Base-by-base conservation (phyloP, 1,140 invertebrate species). In the Tetragonula clypearis region DNA sequence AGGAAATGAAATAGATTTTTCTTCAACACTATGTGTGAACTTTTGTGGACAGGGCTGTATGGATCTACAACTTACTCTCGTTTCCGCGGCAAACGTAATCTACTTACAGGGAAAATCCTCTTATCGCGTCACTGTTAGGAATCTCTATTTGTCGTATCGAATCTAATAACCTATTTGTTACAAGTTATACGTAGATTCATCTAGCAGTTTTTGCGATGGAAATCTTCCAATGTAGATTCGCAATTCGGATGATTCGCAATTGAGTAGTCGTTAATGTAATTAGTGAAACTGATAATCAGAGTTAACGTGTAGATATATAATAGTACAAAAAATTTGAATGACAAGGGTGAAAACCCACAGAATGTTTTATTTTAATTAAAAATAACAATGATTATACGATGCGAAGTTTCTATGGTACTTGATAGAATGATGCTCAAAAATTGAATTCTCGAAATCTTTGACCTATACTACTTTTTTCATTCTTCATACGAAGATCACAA, bases 81-180 rank as follows among this genome's bases (percentile, higher is more conserved):
- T 66, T 81, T 81, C 60, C 58, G 14, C 60, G 79, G 35, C 17
- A 85, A 87, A 66, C 83, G 30, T 87, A 87, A 87, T 87, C 74
- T 72, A 81, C 86, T 87, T 86, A 74, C 58, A 58, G 21, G n/a
- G 30, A 8, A 72, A 87, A 87, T 87, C 83, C 79, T 87, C 79
- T 87, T 86, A 82, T 55, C 74, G 2, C 58, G 65, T 73, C 73
- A 76, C 26, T 30, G 71, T 85, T 85, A 68, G 66, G 58, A 68
- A 81, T 75, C 60, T 66, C 62, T 69, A 60, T 74, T 78, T 56
- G 11, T 26, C n/a, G 62, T 79, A 79, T 87, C 56, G 41, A 26
- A 15, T 73, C 55, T 53, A 65, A 53, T 85, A 65, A 81, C 58
- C 60, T 79, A 79, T 49, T 79, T 8, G 35, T 60, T 11, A 60